Base-by-base conservation (phyloP, 2,113 vertebrate genomes). In the Tragulus kanchil region DNA sequence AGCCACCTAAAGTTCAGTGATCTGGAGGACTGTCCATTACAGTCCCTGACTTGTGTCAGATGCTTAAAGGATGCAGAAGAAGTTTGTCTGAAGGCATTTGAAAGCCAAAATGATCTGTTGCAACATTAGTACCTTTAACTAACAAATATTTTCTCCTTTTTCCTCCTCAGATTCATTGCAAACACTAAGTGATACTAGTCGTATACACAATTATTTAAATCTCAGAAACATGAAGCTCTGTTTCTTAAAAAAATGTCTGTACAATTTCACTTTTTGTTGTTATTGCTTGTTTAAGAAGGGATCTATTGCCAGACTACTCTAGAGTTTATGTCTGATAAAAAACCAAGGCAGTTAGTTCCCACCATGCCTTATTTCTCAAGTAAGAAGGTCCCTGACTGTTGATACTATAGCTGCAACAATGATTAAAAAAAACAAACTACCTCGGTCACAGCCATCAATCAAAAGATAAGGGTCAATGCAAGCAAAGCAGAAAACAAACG, bases 221-320 rank as follows among this genome's bases (percentile, higher is more conserved):
- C 48, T 83, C 59, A 62, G 26, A 96, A 95, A 73, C 11, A 86
- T 58, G 26, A 89, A 75, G 95, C 78, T 61, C 23, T 75, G 8
- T 50, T 83, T 73, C 54, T 93, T 88, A 48, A 14, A 82, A 96
- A 92, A 25, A 61, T 86, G 92, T 81, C 77, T 94, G 12, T 52
- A 42, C 1, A 45, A 58, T 12, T 28, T 83, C 25, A 26, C 25
- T 67, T 78, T 79, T 9, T 64, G 62, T 62, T 56, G 10, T 54
- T 75, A 10, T 73, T 62, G 26, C 48, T 67, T 92, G 2, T 17
- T 65, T 15, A 88, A 71, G 59, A 92, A 90, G 79, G 14, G 9
- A 77, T 90, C 10, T 79, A 69, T 42, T 81, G 50, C 17, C 25
- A 67, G 50, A 21, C 4, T 52, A n/a, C 71, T 87, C 14, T 42